These are phyloP conservation scores for Pyxicephalus adspersus DNA, from an alignment of 2,113 vertebrate species.

Conservation along the genomic window DNA sequence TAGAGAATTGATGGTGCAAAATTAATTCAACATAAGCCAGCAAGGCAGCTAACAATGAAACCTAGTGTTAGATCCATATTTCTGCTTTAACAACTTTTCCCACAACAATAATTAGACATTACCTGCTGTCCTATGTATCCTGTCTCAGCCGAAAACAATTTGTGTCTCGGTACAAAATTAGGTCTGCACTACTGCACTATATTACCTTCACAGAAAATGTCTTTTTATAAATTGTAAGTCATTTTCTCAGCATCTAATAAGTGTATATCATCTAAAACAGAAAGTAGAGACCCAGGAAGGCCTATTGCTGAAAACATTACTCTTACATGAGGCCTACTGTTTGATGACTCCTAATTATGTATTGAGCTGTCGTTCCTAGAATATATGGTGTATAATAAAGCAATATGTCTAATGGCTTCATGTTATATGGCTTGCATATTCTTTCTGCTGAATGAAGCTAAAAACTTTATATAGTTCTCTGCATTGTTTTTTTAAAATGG, in stretches of 20 bases:
- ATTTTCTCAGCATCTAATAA: constrained; percentile 49
- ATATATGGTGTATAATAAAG: constrained; percentile 15
- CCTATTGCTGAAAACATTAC: constrained; percentile 28
- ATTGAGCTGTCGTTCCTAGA: constrained; percentile 8
- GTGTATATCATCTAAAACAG: constrained; percentile 46
- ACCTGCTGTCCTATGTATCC: constrained; percentile 23
- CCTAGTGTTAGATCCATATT: background rate
- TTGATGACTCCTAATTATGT: constrained; percentile 42
- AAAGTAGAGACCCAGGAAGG: constrained; percentile 32
- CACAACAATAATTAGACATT: constrained; percentile 31
- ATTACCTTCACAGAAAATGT: constrained; percentile 31
- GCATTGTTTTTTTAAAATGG: background rate
- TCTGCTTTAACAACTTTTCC: constrained; percentile 9
- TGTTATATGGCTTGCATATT: background rate
- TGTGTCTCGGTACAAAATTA: constrained; percentile 30
- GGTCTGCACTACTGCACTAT: constrained; percentile 26
- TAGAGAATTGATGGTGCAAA: background rate
- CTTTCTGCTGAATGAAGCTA: background rate
- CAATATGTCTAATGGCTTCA: background rate
- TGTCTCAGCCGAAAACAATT: constrained; percentile 13
- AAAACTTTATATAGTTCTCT: background rate
- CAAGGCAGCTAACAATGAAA: background rate
- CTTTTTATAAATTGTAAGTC: constrained; percentile 34
- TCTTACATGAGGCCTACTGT: constrained; percentile 6
- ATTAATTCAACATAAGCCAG: background rate